Evolutionary conservation across 92 coral and sea anemone species (phyloP), one percentile per base, ranked within the genome.

Genomic region (Siderastrea radians): DNA sequence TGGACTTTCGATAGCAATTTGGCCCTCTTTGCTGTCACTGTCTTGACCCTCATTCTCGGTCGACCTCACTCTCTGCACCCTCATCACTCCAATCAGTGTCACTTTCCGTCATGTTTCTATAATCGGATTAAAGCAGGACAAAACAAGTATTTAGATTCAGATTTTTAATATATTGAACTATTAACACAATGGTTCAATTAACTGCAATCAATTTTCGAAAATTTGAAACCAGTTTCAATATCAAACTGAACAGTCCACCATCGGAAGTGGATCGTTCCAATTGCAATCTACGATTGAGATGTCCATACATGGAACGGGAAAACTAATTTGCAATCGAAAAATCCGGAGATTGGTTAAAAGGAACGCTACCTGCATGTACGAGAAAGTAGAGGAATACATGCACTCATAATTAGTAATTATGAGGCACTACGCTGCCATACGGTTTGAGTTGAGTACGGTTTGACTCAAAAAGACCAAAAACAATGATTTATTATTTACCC

Each of bases 41-140:
- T 68, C 61, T 15, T 68, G 67, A 19, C 54, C 38, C 49, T 68
- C 53, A 52, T 45, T 81, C 53, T 79, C 82, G 70, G 70, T 77
- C 47, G 84, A 80, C 19, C 19, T 68, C 77, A 47, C 86, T 81
- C 38, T 68, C 54, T n/a, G 54, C 65, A 52, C 68, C 86, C 38
- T 68, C 58, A 53, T 62, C 51, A 79, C 44, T 62, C 38, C 44
- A 67, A 51, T 81, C 84, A 67, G 61, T 51, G 71, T 79, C 84
- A 47, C 84, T 79, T 79, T 79, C 74, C 72, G 53, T 79, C 71
- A 63, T 49, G 74, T 52, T 64, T 79, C 84, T 79, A 79, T 79
- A 79, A 55, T 75, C 65, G 47, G 80, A 75, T 75, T 75, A 26
- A 75, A 75, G 80, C 65, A 75, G 80, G 64, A 75, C 80, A 75